Evolutionary conservation across 1,140 invertebrate species (phyloP).

Genomic region (Nasonia giraulti): DNA sequence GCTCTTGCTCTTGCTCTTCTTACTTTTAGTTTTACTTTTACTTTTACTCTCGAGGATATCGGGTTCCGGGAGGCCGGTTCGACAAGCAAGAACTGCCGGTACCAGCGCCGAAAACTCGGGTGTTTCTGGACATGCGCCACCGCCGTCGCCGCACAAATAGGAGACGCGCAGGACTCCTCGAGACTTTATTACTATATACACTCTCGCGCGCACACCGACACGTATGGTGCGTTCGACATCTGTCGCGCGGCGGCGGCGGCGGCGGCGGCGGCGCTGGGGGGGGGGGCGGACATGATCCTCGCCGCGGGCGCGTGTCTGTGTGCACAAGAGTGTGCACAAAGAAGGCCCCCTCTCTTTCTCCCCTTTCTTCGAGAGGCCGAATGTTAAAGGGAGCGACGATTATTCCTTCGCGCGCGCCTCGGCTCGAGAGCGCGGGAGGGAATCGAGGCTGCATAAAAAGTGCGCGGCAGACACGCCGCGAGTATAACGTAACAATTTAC

Average conservation of each 20-base stretch:
- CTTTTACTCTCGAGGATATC: no score
- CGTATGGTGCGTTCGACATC: slow-evolving; percentile 6
- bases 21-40: not conserved
- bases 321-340: not conserved
- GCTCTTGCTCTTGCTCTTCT: no score
- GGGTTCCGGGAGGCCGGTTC: no score
- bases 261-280: no score
- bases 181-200: no score
- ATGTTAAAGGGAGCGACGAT: slow-evolving; percentile 47
- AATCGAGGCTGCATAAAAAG: not conserved
- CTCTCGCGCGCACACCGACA: not conserved
- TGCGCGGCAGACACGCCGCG: not conserved
- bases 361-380: not conserved
- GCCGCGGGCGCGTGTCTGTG: not conserved
- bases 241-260: slow-evolving; percentile 3
- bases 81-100: no score
- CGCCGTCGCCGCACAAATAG: no score
- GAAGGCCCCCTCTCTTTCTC: not conserved
- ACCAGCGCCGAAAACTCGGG: no score
- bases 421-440: not conserved
- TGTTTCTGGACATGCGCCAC: no score
- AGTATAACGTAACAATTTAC: no score
- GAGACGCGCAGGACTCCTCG: no score
- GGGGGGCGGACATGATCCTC: not conserved
- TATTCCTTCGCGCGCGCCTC: slow-evolving; percentile 45